Evolutionary conservation across 2,888 invertebrate genomes (phyloP), one percentile per base, ranked within the genome.

Genomic region (Pycnomerus fuliginosus): DNA sequence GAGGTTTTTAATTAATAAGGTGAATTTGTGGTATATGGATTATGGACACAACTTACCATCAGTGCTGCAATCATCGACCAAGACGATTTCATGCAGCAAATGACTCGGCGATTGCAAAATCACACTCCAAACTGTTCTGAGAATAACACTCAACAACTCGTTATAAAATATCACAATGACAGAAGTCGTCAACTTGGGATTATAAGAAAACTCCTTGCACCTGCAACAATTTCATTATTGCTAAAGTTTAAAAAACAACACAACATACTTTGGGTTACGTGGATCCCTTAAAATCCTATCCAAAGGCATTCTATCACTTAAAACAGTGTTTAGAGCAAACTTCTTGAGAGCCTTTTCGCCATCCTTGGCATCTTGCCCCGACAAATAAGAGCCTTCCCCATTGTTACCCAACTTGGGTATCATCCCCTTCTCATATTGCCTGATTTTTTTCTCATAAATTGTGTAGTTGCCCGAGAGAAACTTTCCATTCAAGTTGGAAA

Each of bases 31-130:
- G 12, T 3, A 13, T 8, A 10, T 2, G 7, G 11, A 14, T 5
- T 11, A 16, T 31, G 7, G 37, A 14, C 13, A 41, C 28, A 42
- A 33, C 28, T 65, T 69, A 82, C 82, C 77, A 70, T 79, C 80
- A 23, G 90, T 87, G 53, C 94, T 94, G 69, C 84, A 85, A 73
- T 98, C 97, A 68, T 98, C 96, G n/a, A 97, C 87, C 5, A 98
- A 75, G 62, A 98, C 87, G 43, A 98, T 87, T 75, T 98, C 96
- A 67, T 91, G 85, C 8, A 98, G 75, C 61, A 87, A 79, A 48
- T 72, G 76, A 53, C 74, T 76, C 20, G 81, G 87, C 60, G 83
- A 84, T 71, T 84, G 74, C 66, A 89, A 85, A 35, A 94, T 74
- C n/a, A 93, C 90, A 66, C 90, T 90, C 80, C 90, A 87, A n/a